Evolutionary conservation across 2,888 invertebrate species (phyloP).

Genomic region (Rhagophthalmus giganteus): DNA sequence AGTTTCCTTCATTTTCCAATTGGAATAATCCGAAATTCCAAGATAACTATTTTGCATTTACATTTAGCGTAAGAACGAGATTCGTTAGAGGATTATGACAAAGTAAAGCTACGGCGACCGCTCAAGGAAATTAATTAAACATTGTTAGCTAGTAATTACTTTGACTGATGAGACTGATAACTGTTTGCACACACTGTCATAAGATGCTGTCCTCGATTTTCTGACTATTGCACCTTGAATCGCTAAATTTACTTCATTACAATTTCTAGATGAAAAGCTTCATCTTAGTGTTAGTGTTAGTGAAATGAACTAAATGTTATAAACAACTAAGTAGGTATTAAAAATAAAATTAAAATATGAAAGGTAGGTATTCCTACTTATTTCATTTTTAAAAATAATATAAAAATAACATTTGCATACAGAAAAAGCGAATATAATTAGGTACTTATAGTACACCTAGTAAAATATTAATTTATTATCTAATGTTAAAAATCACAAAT

Average conservation of each 20-base stretch:
- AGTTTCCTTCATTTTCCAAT: too few relatives aligned
- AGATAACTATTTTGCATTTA: constrained; percentile 5
- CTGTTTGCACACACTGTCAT: constrained; percentile 28
- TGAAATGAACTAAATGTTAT: too few relatives aligned
- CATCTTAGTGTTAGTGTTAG: constrained; percentile 13
- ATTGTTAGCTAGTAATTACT: constrained; percentile 42
- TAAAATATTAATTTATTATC: too few relatives aligned
- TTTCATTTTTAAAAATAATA: too few relatives aligned
- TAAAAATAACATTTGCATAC: too few relatives aligned
- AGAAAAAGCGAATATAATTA: too few relatives aligned
- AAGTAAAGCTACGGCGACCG: constrained; percentile 25
- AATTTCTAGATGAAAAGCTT: constrained; percentile 6
- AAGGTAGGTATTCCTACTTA: too few relatives aligned
- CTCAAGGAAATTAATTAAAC: constrained; percentile 41
- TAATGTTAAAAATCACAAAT: too few relatives aligned
- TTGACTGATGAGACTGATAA: constrained; percentile 40
- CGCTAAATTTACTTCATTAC: constrained; percentile 24
- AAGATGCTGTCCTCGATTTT: constrained; percentile 18
- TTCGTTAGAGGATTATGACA: constrained; percentile 16
- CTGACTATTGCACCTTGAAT: constrained; percentile 27
- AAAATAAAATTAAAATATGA: too few relatives aligned
- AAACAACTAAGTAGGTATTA: too few relatives aligned
- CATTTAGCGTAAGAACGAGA: constrained; percentile 12
- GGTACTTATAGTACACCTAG: too few relatives aligned
- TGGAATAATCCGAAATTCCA: too few relatives aligned